Conservation (phyloP, 2,888 invertebrate species). For the Cosmorhoe ocellata region DNA sequence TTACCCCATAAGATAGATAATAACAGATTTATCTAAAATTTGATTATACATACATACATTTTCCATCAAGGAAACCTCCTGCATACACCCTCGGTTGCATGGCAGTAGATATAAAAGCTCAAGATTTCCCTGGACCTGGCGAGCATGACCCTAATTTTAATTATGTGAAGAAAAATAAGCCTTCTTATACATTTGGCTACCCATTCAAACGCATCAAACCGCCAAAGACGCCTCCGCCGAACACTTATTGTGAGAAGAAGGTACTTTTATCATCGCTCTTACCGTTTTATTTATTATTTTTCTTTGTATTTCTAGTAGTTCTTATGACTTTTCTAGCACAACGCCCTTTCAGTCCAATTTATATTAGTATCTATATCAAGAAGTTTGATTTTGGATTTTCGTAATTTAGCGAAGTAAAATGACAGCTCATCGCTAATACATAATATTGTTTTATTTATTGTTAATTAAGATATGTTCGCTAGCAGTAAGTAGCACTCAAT, state of each 20-base stretch:
- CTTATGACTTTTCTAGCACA: background rate
- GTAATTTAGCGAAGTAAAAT: too few species aligned
- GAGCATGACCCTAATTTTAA: constrained; percentile 60
- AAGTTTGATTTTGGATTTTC: too few species aligned
- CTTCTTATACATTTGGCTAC: constrained; percentile 58
- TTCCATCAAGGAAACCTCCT: constrained; percentile 59
- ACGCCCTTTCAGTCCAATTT: background rate
- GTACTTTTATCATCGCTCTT: constrained; percentile 29
- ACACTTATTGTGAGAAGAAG: constrained; percentile 68
- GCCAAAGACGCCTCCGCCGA: constrained; percentile 53
- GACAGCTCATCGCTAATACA: background rate
- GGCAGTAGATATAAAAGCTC: constrained; percentile 24
- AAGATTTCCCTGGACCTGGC: constrained; percentile 56
- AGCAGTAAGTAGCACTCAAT: background rate
- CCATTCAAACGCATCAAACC: constrained; percentile 39
- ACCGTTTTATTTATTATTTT: too few species aligned
- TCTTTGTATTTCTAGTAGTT: background rate
- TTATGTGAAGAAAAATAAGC: constrained; percentile 51
- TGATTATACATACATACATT: too few species aligned
- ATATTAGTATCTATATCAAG: background rate
- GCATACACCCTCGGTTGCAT: constrained; percentile 50
- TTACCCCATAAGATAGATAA: too few species aligned
- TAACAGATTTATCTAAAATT: too few species aligned
- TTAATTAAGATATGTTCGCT: background rate
- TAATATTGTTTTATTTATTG: background rate